These are phyloP conservation scores for Acyrthosiphon pisum DNA, from an alignment of 1,140 invertebrate species.

Conservation along the genomic window DNA sequence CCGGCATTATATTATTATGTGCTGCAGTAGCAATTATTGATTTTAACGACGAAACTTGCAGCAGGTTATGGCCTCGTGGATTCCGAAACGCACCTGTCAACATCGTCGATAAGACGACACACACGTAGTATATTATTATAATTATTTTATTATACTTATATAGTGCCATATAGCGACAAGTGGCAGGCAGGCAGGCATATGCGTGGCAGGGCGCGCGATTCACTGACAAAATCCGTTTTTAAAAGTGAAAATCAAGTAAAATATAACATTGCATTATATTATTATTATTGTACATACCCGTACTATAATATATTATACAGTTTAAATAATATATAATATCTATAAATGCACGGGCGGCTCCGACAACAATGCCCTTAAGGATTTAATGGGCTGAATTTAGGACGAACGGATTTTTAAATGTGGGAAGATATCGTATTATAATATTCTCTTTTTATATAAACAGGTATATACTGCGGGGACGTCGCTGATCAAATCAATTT, in stretches of 20 bases:
- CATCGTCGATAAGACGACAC: background rate
- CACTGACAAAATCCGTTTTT: background rate
- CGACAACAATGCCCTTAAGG: slow-evolving; percentile 21
- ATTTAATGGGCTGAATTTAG: slow-evolving; percentile 29
- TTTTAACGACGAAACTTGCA: background rate
- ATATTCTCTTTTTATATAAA: background rate
- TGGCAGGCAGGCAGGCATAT: background rate
- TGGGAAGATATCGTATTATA: slow-evolving; percentile 16
- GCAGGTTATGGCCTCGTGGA: background rate
- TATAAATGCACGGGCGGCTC: background rate
- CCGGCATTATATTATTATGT: too few relatives aligned
- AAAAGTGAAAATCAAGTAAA: slow-evolving; percentile 4
- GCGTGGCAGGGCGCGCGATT: background rate
- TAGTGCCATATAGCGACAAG: background rate
- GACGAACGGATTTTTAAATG: slow-evolving; percentile 37
- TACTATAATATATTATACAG: background rate
- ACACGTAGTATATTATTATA: background rate
- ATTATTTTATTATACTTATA: background rate
- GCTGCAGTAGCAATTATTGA: background rate
- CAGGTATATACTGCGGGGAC: background rate
- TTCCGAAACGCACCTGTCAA: background rate
- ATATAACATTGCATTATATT: too few relatives aligned
- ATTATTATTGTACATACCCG: background rate
- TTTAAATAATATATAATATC: background rate
- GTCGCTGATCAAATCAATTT: slow-evolving; percentile 39